Evolutionary conservation across 2,797 vertebrate species (phyloP).

Genomic region (Rachycentron canadum): DNA sequence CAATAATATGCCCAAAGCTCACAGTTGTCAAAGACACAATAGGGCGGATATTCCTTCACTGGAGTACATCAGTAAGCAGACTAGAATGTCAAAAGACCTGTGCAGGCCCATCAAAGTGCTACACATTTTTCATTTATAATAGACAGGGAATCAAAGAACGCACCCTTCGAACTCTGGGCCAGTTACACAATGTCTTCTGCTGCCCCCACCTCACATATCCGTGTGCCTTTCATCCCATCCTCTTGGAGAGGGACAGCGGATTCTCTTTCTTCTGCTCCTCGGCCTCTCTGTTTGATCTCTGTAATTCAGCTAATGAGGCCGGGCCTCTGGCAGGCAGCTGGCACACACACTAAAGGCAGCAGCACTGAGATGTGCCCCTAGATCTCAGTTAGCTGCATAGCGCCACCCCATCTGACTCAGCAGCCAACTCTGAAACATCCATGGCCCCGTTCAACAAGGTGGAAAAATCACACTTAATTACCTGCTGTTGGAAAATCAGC

Average conservation of each 20-base stretch:
- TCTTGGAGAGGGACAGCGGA: slow-evolving; percentile 75
- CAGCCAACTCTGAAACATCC: slow-evolving; percentile 69
- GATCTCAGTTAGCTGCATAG: slow-evolving; percentile 73
- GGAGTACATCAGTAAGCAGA: slow-evolving; percentile 52
- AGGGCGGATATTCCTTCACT: slow-evolving; percentile 33
- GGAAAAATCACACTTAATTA: slow-evolving; percentile 72
- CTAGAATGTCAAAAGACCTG: slow-evolving; percentile 68
- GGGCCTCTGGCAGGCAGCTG: slow-evolving; percentile 83
- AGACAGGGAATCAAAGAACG: slow-evolving; percentile 81
- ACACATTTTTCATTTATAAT: slow-evolving; percentile 76
- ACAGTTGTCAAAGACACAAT: slow-evolving; percentile 11
- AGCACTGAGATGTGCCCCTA: slow-evolving; percentile 68
- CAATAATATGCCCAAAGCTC: slow-evolving; percentile 10
- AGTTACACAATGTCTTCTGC: slow-evolving; percentile 81
- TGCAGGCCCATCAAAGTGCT: slow-evolving; percentile 70
- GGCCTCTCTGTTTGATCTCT: slow-evolving; percentile 84
- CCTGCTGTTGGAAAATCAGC: slow-evolving; percentile 68
- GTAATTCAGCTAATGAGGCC: slow-evolving; percentile 86
- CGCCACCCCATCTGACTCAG: slow-evolving; percentile 79
- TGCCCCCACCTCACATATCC: slow-evolving; percentile 71
- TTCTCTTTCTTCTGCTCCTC: slow-evolving; percentile 81
- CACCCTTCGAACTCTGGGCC: slow-evolving; percentile 72
- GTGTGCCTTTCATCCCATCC: slow-evolving; percentile 81
- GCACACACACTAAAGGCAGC: slow-evolving; percentile 78
- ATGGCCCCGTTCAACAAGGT: slow-evolving; percentile 58